Base-by-base conservation (phyloP, 2,113 vertebrate genomes). In the Spheniscus mendiculus region DNA sequence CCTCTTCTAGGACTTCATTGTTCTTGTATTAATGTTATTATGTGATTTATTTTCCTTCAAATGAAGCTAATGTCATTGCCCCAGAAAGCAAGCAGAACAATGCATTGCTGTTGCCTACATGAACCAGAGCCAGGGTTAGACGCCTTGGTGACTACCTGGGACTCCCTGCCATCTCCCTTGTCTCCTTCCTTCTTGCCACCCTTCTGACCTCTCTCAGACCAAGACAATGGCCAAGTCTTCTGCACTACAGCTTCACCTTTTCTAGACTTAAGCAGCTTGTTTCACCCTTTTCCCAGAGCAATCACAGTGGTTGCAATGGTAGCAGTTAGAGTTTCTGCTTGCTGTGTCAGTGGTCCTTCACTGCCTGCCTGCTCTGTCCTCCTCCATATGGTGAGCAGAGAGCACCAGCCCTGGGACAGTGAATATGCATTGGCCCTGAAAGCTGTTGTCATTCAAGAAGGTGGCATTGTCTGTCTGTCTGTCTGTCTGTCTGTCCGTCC, bases 101-200 rank as follows among this genome's bases (percentile, higher is more conserved):
- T 20, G 12, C 1, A 2, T 23, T 62, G 20, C 47, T 47, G 32
- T 66, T 6, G 1, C 26, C 26, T 34, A 1, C 40, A 16, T n/a
- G 79, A 61, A 45, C 45, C 52, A 81, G 53, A 52, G 10, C 11
- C 45, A n/a, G 20, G 23, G 10, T 52, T 12, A 26, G 36, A 10
- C 36, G 26, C 11, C 16, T 12, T 36, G n/a, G 9, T 38, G 23
- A 26, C 34, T 12, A 19, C 8, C 22, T 78, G 59, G 42, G 26
- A 6, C 34, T 58, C 15, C 17, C 20, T 80, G 23, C 32, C 49
- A 10, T 26, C 50, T 76, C 32, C 38, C 34, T 25, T 27, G 5
- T 53, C 50, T 44, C 29, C n/a, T 15, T 62, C 10, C 47, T 71
- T 56, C 36, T 20, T 67, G 13, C 38, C 25, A 22, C 13, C 23